A percentile compares a stretch with the other conserved stretches of the same genome.
These are phyloP conservation scores for Hippocampus kuda DNA, from an alignment of 2,797 vertebrate species.

Conservation along the genomic window DNA sequence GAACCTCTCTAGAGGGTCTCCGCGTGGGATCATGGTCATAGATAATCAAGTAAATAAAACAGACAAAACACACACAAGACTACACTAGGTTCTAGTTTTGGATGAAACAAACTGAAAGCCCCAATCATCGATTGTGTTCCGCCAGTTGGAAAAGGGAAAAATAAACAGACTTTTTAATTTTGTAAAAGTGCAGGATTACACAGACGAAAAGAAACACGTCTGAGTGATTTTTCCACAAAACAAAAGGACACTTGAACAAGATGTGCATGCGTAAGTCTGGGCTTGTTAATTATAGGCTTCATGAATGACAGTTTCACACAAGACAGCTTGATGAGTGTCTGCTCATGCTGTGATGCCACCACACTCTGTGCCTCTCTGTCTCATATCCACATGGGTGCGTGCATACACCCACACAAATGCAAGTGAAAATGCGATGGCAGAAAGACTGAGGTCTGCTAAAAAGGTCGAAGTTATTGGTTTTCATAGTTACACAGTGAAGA, in stretches of 20 bases:
- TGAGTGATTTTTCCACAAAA: conserved; percentile 19
- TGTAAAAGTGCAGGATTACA: conserved; percentile 38
- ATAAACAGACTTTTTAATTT: conserved; percentile 15
- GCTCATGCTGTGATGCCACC: conserved; percentile 15
- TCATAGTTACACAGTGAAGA: too few relatives aligned
- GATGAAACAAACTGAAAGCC: neutral
- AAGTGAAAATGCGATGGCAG: conserved; percentile 51
- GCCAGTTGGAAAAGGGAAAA: neutral
- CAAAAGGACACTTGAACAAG: conserved; percentile 9
- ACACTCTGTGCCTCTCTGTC: neutral
- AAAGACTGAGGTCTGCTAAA: conserved; percentile 40
- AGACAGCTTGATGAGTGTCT: conserved; percentile 27
- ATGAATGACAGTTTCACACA: conserved; percentile 24
- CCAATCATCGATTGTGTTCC: neutral
- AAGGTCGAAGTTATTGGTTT: neutral
- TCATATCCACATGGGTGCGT: conserved; percentile 1
- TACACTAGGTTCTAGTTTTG: neutral
- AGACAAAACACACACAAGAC: neutral
- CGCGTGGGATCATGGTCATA: neutral
- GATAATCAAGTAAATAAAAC: neutral
- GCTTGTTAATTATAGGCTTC: conserved; percentile 24
- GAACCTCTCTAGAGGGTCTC: conserved; percentile 9
- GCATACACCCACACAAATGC: conserved; percentile 10
- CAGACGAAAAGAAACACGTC: conserved; percentile 40
- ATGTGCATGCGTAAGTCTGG: neutral